phyloP scores from a whole-genome alignment of 2,888 invertebrate genomes.

The Folsomia candida region DNA sequence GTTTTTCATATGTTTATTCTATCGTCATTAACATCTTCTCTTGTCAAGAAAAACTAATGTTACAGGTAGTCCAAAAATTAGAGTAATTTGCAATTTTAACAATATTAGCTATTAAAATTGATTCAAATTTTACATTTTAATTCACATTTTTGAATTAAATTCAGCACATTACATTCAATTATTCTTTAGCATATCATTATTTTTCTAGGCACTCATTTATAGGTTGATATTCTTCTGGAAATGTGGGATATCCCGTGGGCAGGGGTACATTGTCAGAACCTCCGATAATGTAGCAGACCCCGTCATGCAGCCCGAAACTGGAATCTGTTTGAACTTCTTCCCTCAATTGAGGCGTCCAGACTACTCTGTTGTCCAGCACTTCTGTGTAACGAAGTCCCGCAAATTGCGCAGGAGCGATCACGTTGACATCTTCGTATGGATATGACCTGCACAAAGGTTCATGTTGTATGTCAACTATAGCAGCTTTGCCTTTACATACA shows the following conservation, averaged over 20 bases:
- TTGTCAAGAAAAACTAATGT: no score
- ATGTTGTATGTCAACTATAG: background rate
- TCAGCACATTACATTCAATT: no score
- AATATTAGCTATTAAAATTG: no score
- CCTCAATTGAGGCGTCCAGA: conserved; percentile 20
- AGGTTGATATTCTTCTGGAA: background rate
- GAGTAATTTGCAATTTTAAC: no score
- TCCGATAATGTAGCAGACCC: background rate
- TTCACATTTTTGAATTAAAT: no score
- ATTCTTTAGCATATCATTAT: no score
- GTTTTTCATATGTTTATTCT: no score
- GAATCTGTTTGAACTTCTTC: conserved; percentile 22
- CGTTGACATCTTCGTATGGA: conserved; percentile 2
- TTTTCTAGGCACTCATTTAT: background rate
- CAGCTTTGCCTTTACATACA: background rate
- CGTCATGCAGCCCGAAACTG: conserved; percentile 3
- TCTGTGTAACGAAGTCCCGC: conserved; percentile 6
- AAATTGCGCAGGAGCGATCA: conserved; percentile 11
- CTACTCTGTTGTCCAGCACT: conserved; percentile 9
- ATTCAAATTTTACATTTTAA: no score
- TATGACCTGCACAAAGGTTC: background rate
- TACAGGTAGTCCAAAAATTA: no score
- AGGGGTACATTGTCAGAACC: background rate
- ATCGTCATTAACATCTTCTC: no score
- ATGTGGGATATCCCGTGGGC: background rate